phyloP scores from a whole-genome alignment of 2,797 vertebrate genomes.

The Dromococcyx pavoninus region DNA sequence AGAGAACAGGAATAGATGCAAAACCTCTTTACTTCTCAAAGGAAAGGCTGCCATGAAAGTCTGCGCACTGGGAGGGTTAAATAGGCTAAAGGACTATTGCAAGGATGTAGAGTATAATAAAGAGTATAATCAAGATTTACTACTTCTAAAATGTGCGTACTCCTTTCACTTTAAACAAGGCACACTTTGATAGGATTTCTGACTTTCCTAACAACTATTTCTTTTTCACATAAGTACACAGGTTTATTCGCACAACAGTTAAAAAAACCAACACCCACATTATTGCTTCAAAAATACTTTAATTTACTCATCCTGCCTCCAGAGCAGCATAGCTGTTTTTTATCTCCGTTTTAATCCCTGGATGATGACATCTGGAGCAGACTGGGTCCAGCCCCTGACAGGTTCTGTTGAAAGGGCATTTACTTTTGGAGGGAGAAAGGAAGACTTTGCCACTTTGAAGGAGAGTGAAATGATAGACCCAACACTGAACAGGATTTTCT shows the following conservation, averaged over 20 bases:
- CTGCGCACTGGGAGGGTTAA: rapidly evolving
- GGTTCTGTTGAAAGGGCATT: neutral
- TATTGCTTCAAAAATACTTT: neutral
- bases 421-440: neutral
- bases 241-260: neutral
- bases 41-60: neutral
- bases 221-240: neutral
- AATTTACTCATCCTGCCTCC: neutral
- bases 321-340: neutral
- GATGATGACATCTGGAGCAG: neutral
- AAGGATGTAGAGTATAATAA: neutral
- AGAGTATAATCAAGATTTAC: neutral
- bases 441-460: neutral
- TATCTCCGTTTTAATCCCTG: neutral
- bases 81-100: neutral
- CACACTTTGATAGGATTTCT: neutral
- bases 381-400: neutral
- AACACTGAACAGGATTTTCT: neutral
- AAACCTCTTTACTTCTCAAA: neutral
- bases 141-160: neutral
- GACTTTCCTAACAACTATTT: neutral
- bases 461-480: neutral
- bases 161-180: neutral
- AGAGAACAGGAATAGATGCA: neutral
- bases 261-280: neutral